Evolutionary conservation across 2,888 invertebrate species (phyloP).

Genomic region (Harpalus rubripes): DNA sequence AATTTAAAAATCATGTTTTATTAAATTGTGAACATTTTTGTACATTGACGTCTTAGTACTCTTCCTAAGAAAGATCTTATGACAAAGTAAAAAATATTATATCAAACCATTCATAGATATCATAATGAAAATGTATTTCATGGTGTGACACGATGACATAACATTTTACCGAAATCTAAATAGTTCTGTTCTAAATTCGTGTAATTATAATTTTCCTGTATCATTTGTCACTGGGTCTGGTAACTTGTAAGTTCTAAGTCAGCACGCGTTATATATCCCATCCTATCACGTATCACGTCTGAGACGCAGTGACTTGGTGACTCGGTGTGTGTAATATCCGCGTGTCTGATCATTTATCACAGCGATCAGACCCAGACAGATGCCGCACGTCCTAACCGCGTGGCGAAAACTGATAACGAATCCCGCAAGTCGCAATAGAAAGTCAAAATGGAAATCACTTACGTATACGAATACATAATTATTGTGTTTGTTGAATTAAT

Average conservation of each 20-base stretch:
- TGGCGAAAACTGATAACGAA: conserved; percentile 58
- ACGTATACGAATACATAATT: background rate
- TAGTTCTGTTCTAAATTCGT: too few species aligned
- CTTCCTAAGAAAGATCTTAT: too few species aligned
- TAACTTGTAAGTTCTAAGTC: background rate
- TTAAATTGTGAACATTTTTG: too few species aligned
- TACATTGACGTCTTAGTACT: too few species aligned
- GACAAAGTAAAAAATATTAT: too few species aligned
- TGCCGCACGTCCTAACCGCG: conserved; percentile 49
- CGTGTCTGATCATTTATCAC: conserved; percentile 65
- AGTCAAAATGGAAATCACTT: too few species aligned
- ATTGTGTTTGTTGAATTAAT: background rate
- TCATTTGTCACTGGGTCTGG: background rate
- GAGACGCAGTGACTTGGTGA: conserved; percentile 29
- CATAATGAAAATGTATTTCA: too few species aligned
- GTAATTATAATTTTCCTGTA: background rate
- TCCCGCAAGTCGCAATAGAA: conserved; percentile 5
- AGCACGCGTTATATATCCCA: background rate
- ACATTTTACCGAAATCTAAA: too few species aligned
- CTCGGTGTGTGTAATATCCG: conserved; percentile 65
- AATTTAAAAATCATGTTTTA: too few species aligned
- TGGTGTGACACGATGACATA: too few species aligned
- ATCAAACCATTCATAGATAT: too few species aligned
- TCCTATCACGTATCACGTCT: conserved; percentile 13
- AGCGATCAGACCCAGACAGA: conserved; percentile 50